Conservation (phyloP, 2,888 invertebrate genomes). For the Quadroppia sp. region DNA sequence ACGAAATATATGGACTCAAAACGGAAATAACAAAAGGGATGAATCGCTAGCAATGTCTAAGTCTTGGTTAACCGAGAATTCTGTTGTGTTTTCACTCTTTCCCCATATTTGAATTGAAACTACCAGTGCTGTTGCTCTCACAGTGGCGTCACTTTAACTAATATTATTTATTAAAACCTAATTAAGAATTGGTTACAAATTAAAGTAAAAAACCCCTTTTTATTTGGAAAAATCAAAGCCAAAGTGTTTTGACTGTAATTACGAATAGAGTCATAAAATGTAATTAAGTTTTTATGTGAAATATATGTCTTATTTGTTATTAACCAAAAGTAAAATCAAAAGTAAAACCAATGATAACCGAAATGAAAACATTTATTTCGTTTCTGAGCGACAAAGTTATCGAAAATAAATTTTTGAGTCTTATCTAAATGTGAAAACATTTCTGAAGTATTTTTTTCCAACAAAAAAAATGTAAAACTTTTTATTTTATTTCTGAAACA, state of each 20-base stretch:
- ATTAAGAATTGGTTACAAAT: background rate
- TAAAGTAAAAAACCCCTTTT: too few relatives aligned
- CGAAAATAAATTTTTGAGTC: background rate
- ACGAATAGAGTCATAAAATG: background rate
- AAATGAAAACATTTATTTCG: background rate
- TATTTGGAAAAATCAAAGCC: too few relatives aligned
- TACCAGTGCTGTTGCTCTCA: background rate
- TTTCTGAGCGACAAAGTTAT: background rate
- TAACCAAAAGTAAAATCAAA: background rate
- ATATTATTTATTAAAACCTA: background rate
- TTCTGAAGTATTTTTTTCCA: background rate
- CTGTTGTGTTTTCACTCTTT: background rate
- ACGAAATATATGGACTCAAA: slow-evolving; percentile 16
- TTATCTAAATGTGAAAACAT: slow-evolving; percentile 19
- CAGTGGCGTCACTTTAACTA: slow-evolving; percentile 15
- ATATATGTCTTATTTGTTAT: background rate
- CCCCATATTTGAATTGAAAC: background rate
- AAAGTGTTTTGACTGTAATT: too few relatives aligned
- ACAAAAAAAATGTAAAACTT: background rate
- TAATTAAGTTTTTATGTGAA: background rate
- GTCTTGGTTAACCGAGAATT: slow-evolving; percentile 6
- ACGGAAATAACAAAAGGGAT: slow-evolving; percentile 39
- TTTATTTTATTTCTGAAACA: background rate
- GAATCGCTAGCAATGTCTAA: background rate
- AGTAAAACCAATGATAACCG: too few relatives aligned